phyloP scores from a whole-genome alignment of 2,797 vertebrate genomes.

The Lithobates pipiens region DNA sequence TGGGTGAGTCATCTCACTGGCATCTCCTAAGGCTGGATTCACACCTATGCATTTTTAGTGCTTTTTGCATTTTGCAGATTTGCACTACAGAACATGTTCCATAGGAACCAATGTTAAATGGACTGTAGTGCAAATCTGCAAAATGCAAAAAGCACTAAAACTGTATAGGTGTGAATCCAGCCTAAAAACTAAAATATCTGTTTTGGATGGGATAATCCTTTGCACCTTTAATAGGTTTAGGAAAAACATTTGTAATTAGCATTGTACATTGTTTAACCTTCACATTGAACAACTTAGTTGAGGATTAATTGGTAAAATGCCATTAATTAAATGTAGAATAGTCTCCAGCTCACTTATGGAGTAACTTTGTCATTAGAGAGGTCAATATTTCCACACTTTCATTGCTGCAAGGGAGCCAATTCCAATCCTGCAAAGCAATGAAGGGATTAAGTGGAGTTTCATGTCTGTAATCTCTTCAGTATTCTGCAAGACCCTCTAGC shows the following conservation, averaged over 20 bases:
- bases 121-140: too few relatives aligned
- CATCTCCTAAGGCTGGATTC: too few relatives aligned
- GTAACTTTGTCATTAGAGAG: constrained; percentile 50
- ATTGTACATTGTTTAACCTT: not conserved
- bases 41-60: too few relatives aligned
- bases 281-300: not conserved
- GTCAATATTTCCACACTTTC: constrained; percentile 32
- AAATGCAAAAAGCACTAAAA: too few relatives aligned
- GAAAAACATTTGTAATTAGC: not conserved
- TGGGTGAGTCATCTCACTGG: too few relatives aligned
- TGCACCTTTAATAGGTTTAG: not conserved
- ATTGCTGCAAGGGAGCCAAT: constrained; percentile 17
- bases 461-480: constrained; percentile 59
- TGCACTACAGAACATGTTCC: too few relatives aligned
- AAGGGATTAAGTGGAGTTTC: constrained; percentile 54
- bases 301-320: constrained; percentile 20
- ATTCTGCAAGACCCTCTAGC: constrained; percentile 56
- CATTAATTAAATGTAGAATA: constrained; percentile 24
- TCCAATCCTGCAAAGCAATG: constrained; percentile 39
- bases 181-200: too few relatives aligned
- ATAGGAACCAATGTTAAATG: too few relatives aligned
- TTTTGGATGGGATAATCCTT: too few relatives aligned
- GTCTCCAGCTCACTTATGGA: not conserved
- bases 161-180: too few relatives aligned
- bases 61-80: too few relatives aligned